These are phyloP conservation scores for Pegoplata infirma DNA, from an alignment of 2,888 invertebrate species.

Conservation along the genomic window DNA sequence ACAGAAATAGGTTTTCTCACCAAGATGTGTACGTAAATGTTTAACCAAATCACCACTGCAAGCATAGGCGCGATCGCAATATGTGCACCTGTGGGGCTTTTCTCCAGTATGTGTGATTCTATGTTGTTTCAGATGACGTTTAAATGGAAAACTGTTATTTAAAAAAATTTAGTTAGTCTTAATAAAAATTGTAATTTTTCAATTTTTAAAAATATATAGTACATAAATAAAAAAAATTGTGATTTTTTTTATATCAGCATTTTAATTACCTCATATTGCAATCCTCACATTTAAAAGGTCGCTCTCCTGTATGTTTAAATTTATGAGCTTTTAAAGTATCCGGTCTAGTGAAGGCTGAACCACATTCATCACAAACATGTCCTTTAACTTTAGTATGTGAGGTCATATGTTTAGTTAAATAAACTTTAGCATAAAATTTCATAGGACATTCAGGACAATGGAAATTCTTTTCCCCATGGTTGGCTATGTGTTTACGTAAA, in stretches of 20 bases:
- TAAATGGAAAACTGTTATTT: constrained; percentile 79
- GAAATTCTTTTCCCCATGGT: constrained; percentile 80
- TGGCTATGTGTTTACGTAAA: constrained; percentile 80
- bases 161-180: not conserved
- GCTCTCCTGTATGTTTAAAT: constrained; percentile 82
- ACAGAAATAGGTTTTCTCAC: constrained; percentile 80
- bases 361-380: constrained; percentile 82
- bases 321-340: constrained; percentile 82
- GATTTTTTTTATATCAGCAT: not conserved
- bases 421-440: constrained; percentile 72
- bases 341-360: constrained; percentile 80
- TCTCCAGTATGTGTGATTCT: constrained; percentile 80
- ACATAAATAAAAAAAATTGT: too few species aligned
- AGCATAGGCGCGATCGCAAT: constrained; percentile 80
- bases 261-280: constrained; percentile 66
- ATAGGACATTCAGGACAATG: constrained; percentile 80
- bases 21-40: constrained; percentile 80
- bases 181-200: too few species aligned
- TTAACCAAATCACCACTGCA: constrained; percentile 81
- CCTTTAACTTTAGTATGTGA: constrained; percentile 80
- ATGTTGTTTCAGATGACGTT: constrained; percentile 81
- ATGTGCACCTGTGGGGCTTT: constrained; percentile 79
- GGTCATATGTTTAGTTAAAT: constrained; percentile 78
- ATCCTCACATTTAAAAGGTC: constrained; percentile 66
- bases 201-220: too few species aligned